phyloP scores from a whole-genome alignment of 2,888 invertebrate species.

The Xanthorhoe spadicearia region DNA sequence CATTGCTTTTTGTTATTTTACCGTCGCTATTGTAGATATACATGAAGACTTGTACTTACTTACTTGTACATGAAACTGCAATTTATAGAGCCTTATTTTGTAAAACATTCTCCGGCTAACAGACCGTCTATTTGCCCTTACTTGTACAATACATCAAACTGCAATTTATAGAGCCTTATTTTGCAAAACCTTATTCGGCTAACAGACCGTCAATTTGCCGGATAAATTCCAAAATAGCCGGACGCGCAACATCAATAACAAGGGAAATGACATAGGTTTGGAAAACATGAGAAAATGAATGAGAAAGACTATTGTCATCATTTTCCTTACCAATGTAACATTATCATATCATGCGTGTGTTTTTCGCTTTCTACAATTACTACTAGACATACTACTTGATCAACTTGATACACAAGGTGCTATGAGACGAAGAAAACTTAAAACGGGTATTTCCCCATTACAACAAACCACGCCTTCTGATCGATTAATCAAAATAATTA shows the following conservation, averaged over 20 bases:
- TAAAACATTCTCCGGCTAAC: too few species aligned
- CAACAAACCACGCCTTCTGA: neutral
- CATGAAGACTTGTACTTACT: too few species aligned
- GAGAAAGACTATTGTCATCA: conserved; percentile 51
- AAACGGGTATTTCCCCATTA: neutral
- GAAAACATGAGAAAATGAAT: conserved; percentile 47
- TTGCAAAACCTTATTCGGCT: neutral
- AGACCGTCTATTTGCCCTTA: too few species aligned
- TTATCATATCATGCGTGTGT: conserved; percentile 5
- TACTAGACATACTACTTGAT: neutral
- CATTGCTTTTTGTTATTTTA: too few species aligned
- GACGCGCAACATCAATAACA: conserved; percentile 4
- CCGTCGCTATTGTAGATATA: too few species aligned
- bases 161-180: too few species aligned
- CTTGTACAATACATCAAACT: too few species aligned
- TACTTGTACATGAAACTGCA: too few species aligned
- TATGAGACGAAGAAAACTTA: neutral
- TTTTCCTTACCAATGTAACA: conserved; percentile 42
- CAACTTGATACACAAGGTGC: neutral
- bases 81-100: too few species aligned
- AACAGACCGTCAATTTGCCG: neutral
- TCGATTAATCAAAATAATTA: too few species aligned
- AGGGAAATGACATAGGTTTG: conserved; percentile 44
- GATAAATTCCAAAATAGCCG: conserved; percentile 9
- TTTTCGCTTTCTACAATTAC: conserved; percentile 19